Percentiles rank a stretch among this genome's conserved stretches.
Evolutionary conservation across 2,113 vertebrate species (phyloP).

Genomic region (Motacilla tschutschensis): DNA sequence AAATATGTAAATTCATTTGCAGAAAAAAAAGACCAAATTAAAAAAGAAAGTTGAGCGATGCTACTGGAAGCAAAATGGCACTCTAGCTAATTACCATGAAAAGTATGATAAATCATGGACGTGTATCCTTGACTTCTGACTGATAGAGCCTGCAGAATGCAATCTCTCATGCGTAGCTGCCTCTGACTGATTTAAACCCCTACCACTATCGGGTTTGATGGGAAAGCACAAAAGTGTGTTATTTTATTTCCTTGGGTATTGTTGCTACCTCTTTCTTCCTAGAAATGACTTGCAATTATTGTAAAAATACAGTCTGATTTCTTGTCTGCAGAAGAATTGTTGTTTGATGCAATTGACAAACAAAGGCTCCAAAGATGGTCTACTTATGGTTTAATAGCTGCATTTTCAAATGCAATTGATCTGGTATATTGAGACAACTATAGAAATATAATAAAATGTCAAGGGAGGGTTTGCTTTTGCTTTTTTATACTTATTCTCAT

Average conservation of each 20-base stretch:
- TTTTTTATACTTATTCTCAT: background rate
- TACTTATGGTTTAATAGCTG: constrained; percentile 70
- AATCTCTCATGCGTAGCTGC: constrained; percentile 48
- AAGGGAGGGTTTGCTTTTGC: constrained; percentile 3
- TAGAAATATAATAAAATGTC: constrained; percentile 66
- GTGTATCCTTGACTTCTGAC: constrained; percentile 68
- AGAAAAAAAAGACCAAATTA: constrained; percentile 59
- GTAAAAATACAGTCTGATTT: constrained; percentile 55
- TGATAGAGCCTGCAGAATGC: constrained; percentile 64
- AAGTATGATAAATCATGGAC: constrained; percentile 72
- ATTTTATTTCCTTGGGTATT: constrained; percentile 41
- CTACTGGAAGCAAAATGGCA: constrained; percentile 70
- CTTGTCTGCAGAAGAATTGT: constrained; percentile 54
- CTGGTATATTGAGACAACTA: constrained; percentile 61
- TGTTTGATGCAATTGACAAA: constrained; percentile 54
- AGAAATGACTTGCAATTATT: constrained; percentile 67
- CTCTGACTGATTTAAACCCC: constrained; percentile 63
- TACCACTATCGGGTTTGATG: background rate
- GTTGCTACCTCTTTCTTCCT: constrained; percentile 56
- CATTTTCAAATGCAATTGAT: constrained; percentile 70
- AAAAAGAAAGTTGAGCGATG: constrained; percentile 64
- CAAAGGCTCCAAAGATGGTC: constrained; percentile 50
- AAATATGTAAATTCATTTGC: constrained; percentile 72
- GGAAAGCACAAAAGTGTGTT: constrained; percentile 51
- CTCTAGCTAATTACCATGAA: constrained; percentile 72